Percentiles rank a stretch among this genome's conserved stretches.
phyloP scores from a whole-genome alignment of 2,113 vertebrate species.

The Butorides virescens region DNA sequence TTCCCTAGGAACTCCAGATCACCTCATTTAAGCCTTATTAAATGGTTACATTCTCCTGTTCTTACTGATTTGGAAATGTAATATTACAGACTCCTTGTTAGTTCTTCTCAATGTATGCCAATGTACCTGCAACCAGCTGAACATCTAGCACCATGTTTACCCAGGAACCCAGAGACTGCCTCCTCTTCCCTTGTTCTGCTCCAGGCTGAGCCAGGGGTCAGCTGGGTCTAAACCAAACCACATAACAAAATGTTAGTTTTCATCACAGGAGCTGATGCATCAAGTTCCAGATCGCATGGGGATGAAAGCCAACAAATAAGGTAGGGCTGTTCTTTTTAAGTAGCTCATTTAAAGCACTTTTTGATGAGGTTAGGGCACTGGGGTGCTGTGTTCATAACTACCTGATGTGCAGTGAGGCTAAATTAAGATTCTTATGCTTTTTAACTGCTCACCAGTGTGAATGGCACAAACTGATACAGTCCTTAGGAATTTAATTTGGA shows the following conservation, averaged over 20 bases:
- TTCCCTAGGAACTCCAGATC: background rate
- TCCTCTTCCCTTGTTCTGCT: background rate
- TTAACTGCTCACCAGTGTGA: background rate
- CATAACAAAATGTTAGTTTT: background rate
- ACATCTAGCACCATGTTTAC: background rate
- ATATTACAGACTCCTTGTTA: background rate
- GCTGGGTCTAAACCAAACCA: background rate
- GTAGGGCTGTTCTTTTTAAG: background rate
- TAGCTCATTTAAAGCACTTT: background rate
- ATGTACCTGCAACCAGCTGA: background rate
- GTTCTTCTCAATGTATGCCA: background rate
- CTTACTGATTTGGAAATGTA: background rate
- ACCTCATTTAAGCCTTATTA: background rate
- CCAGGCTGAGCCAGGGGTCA: background rate
- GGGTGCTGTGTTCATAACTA: background rate
- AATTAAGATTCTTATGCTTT: background rate
- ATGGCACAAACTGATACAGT: background rate
- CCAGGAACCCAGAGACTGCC: background rate
- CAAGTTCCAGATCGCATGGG: background rate
- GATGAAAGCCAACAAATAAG: background rate
- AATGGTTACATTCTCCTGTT: background rate
- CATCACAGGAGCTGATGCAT: background rate
- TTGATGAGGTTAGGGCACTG: background rate
- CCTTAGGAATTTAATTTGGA: background rate
- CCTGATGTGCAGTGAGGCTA: background rate